phyloP scores from a whole-genome alignment of 2,113 vertebrate species.

The Climacteris rufus region DNA sequence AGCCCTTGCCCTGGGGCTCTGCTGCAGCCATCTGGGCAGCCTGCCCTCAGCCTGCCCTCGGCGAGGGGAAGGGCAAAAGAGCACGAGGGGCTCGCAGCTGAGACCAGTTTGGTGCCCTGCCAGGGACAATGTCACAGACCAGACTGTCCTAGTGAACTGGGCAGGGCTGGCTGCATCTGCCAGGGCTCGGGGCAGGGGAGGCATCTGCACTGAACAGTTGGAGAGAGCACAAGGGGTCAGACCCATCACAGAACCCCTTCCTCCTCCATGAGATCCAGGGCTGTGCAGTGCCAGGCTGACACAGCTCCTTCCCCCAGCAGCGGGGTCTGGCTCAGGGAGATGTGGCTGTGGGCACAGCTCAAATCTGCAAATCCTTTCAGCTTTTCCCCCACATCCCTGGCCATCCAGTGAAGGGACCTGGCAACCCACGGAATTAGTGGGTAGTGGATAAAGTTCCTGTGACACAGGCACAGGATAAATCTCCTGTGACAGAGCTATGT shows the following conservation, averaged over 20 bases:
- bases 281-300: background rate
- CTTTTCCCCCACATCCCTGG: background rate
- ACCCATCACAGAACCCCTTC: background rate
- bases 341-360: too few relatives aligned
- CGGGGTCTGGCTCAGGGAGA: background rate
- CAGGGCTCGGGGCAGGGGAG: background rate
- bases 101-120: fast-evolving
- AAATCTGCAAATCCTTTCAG: background rate
- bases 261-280: too few relatives aligned
- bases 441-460: background rate
- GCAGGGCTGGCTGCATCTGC: background rate
- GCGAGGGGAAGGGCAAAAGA: background rate
- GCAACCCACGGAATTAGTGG: background rate
- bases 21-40: background rate
- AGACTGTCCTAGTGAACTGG: background rate
- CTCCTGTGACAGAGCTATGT: background rate
- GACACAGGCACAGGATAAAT: background rate
- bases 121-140: background rate
- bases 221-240: background rate
- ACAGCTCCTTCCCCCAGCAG: background rate
- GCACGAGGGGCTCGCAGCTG: background rate
- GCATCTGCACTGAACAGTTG: too few relatives aligned
- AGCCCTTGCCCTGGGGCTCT: background rate
- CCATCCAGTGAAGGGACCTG: background rate
- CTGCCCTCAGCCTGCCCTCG: background rate